Evolutionary conservation across 23 tunicate genomes (phyloP), one percentile per base, ranked within the genome.

Genomic region (Styela clava): DNA sequence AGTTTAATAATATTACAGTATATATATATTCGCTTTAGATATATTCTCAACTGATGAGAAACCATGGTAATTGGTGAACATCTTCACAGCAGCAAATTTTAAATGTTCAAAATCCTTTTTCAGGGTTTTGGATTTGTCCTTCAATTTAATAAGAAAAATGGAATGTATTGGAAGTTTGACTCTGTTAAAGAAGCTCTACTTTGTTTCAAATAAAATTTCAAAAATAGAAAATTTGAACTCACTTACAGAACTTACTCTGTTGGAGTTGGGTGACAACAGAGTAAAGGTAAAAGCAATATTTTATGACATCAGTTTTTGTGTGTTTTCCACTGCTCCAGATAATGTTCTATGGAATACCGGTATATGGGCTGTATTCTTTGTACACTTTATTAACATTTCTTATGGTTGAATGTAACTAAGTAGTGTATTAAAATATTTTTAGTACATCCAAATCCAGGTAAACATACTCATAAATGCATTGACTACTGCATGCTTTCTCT

Each of bases 201-300:
- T 93, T 21, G 62, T 84, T n/a, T 52, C 98, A 25, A 93, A 93
- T 74, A 87, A 88, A 63, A 65, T 93, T 34, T 77, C 98, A 0
- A 93, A 81, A 81, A 88, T 93, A 62, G 83, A 93, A 81, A 88
- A 88, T 64, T 69, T 93, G 20, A 52, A 52, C 1, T 72, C 61
- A 33, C 35, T 87, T 34, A 84, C 79, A 16, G 56, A 81, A 63
- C 72, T 93, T 0, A 74, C 69, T 7, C 80, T 93, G 89, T 33
- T 93, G 52, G 98, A 93, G 69, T 35, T 93, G 0, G 98, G 98
- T 0, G 98, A 93, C 71, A 93, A 93, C 74, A 76, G 98, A 74
- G 84, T 93, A 24, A 65, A 91, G 88, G 98, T 88, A 72, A 2
- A n/a, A n/a, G 31, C 7, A 72, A 21, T 79, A 9, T 51, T 21